These are phyloP conservation scores for Parasteatoda tepidariorum DNA, from an alignment of 1,140 invertebrate species.

Conservation along the genomic window DNA sequence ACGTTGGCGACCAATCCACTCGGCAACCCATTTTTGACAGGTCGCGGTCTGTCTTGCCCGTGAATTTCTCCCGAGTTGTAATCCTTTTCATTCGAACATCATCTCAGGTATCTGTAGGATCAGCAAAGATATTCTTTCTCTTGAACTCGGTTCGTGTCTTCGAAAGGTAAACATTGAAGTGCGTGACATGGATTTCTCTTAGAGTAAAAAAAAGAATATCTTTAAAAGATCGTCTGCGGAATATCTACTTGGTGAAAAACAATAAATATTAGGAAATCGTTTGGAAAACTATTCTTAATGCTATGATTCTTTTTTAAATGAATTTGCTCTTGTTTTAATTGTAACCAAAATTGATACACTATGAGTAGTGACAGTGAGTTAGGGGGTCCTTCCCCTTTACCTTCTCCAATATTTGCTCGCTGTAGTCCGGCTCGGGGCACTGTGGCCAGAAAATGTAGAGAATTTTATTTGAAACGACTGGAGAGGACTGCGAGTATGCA, in stretches of 20 bases:
- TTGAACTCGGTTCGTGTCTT: not conserved
- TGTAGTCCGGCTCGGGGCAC: conserved; percentile 48
- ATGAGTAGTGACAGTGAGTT: conserved; percentile 51
- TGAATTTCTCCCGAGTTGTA: too few relatives aligned
- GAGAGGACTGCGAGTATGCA: conserved; percentile 54
- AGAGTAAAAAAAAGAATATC: too few relatives aligned
- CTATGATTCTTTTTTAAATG: too few relatives aligned
- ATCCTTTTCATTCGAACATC: too few relatives aligned
- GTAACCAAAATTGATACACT: too few relatives aligned
- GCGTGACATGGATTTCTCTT: too few relatives aligned
- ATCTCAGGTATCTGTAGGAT: too few relatives aligned
- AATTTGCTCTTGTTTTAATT: too few relatives aligned
- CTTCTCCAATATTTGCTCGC: conserved; percentile 41
- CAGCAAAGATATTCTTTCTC: not conserved
- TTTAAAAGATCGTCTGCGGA: too few relatives aligned
- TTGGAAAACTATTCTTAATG: too few relatives aligned
- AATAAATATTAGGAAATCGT: too few relatives aligned
- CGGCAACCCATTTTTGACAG: not conserved
- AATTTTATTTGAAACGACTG: conserved; percentile 49
- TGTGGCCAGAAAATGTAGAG: conserved; percentile 45
- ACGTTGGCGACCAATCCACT: not conserved
- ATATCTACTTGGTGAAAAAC: too few relatives aligned
- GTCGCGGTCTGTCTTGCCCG: not conserved
- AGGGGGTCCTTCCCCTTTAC: conserved; percentile 17
- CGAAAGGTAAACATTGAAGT: not conserved